Conservation (phyloP, 2,113 vertebrate genomes). For the Rynchops niger region DNA sequence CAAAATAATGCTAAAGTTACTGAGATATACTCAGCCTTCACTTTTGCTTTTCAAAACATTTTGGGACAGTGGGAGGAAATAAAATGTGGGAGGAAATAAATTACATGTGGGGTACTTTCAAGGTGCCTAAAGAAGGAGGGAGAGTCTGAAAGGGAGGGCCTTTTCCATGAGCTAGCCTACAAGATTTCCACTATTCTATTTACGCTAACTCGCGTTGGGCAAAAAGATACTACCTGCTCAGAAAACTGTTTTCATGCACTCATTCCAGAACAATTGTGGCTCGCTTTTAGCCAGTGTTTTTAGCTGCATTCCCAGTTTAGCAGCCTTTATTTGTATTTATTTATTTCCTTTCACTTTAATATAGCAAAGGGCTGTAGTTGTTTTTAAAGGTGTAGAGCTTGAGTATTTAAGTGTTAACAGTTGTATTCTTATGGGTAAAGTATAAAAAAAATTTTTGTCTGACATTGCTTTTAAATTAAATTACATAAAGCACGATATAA, state of each 20-base stretch:
- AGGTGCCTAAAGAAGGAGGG: background rate
- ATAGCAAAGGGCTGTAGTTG: background rate
- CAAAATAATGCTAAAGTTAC: background rate
- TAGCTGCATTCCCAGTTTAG: background rate
- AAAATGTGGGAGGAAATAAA: no score
- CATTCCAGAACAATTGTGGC: background rate
- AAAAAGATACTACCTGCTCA: background rate
- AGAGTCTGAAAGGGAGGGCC: background rate
- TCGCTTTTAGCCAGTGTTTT: background rate
- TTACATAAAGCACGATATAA: background rate
- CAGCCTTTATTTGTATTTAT: background rate
- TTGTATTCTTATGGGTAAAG: background rate
- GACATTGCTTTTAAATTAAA: conserved; percentile 10
- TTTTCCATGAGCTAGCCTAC: background rate
- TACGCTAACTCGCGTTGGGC: background rate
- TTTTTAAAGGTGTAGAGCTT: background rate
- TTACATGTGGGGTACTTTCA: background rate
- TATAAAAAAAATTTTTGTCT: background rate
- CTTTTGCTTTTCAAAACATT: background rate
- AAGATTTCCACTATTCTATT: background rate
- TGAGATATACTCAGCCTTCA: background rate
- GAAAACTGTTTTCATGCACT: background rate
- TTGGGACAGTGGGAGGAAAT: background rate
- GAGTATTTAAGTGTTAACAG: background rate
- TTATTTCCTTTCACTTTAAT: background rate